These are phyloP conservation scores for Pseudonaja textilis DNA, from an alignment of 2,113 vertebrate genomes.

Conservation along the genomic window DNA sequence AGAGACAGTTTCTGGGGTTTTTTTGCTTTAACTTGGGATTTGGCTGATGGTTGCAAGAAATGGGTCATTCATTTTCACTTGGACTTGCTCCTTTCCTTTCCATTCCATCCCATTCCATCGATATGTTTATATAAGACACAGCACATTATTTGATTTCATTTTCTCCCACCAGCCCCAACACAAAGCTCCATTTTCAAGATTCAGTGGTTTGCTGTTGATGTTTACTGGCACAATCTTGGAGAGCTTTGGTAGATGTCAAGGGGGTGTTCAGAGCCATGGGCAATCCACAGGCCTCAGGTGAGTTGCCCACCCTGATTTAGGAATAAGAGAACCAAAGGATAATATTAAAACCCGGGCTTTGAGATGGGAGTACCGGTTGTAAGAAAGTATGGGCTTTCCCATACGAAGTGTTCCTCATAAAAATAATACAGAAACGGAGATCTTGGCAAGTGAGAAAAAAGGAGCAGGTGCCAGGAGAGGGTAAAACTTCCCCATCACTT, in stretches of 20 bases:
- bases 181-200: not conserved
- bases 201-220: not conserved
- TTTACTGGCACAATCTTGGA: not conserved
- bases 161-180: not conserved
- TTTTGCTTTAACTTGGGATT: not conserved
- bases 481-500: not conserved
- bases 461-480: not conserved
- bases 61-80: not conserved
- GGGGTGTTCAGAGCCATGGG: not conserved
- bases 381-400: not conserved
- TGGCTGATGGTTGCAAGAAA: not conserved
- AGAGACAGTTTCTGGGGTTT: not conserved
- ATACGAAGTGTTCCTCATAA: too few relatives aligned
- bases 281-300: not conserved
- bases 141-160: not conserved
- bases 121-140: not conserved
- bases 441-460: not conserved
- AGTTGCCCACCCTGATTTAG: not conserved
- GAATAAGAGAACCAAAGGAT: not conserved
- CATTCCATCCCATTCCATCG: not conserved
- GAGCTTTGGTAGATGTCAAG: not conserved
- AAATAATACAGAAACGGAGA: not conserved
- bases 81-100: not conserved
- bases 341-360: not conserved
- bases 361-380: not conserved